A percentile compares a stretch with the other conserved stretches of the same genome.
Conservation (phyloP, 2,113 vertebrate species). For the Carlito syrichta region DNA sequence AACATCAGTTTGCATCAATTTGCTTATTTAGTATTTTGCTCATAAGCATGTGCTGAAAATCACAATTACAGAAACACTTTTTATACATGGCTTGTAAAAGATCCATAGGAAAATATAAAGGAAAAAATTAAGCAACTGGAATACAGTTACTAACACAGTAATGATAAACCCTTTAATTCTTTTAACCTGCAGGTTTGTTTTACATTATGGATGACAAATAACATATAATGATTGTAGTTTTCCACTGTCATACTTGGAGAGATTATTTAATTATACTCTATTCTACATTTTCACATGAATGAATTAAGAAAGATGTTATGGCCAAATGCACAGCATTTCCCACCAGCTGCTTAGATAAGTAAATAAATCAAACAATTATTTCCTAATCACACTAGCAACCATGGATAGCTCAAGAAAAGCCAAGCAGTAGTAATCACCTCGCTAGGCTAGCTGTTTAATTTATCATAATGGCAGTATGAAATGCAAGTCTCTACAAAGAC, state of each 20-base stretch:
- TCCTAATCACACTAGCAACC: conserved; percentile 52
- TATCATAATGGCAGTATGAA: conserved; percentile 13
- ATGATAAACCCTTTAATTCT: neutral
- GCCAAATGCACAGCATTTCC: conserved; percentile 41
- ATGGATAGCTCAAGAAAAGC: conserved; percentile 22
- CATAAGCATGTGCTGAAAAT: neutral
- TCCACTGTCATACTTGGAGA: neutral
- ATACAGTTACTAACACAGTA: neutral
- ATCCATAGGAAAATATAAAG: neutral
- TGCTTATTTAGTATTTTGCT: neutral
- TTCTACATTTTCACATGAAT: conserved; percentile 19
- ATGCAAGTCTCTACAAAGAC: neutral
- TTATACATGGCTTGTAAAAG: neutral
- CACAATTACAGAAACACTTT: neutral
- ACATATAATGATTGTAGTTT: conserved; percentile 8
- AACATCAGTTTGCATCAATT: neutral
- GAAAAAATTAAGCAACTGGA: neutral
- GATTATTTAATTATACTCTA: conserved; percentile 45
- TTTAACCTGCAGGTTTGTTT: conserved; percentile 9
- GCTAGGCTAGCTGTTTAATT: conserved; percentile 45
- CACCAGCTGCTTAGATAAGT: conserved; percentile 40
- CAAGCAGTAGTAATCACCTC: conserved; percentile 7
- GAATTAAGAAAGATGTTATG: conserved; percentile 32
- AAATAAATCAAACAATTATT: conserved; percentile 77
- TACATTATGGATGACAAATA: conserved; percentile 18